Evolutionary conservation across 2,888 invertebrate genomes (phyloP).

Genomic region (Megalurothrips usitatus): DNA sequence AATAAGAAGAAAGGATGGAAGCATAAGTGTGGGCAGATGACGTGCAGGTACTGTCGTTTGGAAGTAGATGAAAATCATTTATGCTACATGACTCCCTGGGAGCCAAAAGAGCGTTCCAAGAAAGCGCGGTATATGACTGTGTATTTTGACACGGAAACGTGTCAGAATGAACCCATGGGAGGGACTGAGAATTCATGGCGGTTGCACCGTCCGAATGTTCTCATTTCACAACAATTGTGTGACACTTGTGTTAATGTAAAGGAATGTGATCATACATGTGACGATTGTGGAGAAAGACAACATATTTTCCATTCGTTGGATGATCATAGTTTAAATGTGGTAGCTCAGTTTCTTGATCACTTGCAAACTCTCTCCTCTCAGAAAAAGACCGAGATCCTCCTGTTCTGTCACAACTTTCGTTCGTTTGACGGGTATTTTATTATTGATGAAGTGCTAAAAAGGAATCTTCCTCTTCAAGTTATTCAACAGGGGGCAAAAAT

Average conservation of each 20-base stretch:
- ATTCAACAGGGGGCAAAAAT: background rate
- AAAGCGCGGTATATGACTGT: background rate
- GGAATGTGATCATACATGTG: background rate
- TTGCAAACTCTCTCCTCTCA: background rate
- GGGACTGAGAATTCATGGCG: background rate
- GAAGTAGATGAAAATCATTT: background rate
- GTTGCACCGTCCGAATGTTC: background rate
- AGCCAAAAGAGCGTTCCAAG: background rate
- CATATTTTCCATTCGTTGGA: background rate
- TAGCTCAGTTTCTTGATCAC: background rate
- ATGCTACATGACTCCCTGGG: background rate
- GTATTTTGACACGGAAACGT: background rate
- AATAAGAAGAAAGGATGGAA: background rate
- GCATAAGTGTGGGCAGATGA: background rate
- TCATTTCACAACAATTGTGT: background rate
- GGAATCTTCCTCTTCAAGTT: background rate
- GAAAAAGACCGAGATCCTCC: background rate
- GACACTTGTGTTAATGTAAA: background rate
- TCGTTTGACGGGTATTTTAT: background rate
- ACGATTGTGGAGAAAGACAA: background rate
- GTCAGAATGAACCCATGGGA: background rate
- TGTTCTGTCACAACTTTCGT: background rate
- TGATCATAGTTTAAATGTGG: background rate
- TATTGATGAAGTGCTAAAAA: background rate
- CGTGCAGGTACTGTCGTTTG: background rate